phyloP scores from a whole-genome alignment of 1,140 invertebrate genomes.

The Druon quercuslanigerum region DNA sequence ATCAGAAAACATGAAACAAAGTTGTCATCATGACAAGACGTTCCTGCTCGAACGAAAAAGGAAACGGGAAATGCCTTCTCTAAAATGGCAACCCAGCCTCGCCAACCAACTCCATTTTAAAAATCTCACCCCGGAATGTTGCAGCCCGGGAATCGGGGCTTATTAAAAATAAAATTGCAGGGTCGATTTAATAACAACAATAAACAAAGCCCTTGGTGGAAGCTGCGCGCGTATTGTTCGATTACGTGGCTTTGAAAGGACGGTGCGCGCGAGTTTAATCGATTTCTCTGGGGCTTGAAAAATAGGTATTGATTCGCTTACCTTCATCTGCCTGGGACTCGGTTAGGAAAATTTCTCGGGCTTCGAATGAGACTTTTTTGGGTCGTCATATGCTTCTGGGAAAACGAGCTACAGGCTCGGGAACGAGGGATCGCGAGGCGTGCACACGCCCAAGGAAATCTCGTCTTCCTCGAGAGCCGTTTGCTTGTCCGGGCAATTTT shows the following conservation, averaged over 20 bases:
- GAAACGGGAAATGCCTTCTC: not conserved
- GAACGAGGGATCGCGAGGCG: not conserved
- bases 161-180: not conserved
- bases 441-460: constrained; percentile 25
- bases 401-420: not conserved
- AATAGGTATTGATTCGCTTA: constrained; percentile 18
- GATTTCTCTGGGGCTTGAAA: constrained; percentile 4
- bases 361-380: not conserved
- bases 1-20: not conserved
- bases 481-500: not conserved
- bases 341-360: not conserved
- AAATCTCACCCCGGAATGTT: no score
- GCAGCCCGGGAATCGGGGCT: no score
- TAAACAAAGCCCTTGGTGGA: not conserved
- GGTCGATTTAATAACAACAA: not conserved
- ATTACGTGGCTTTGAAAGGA: constrained; percentile 29
- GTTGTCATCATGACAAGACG: not conserved
- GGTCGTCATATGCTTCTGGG: constrained; percentile 10
- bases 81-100: not conserved
- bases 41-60: not conserved
- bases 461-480: not conserved
- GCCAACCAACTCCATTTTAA: not conserved
- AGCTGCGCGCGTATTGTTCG: constrained; percentile 19
- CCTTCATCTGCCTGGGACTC: constrained; percentile 20
- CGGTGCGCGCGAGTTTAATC: constrained; percentile 13